Evolutionary conservation across 2,888 invertebrate genomes (phyloP), one percentile per base, ranked within the genome.

Genomic region (Rhabditoides inermis): DNA sequence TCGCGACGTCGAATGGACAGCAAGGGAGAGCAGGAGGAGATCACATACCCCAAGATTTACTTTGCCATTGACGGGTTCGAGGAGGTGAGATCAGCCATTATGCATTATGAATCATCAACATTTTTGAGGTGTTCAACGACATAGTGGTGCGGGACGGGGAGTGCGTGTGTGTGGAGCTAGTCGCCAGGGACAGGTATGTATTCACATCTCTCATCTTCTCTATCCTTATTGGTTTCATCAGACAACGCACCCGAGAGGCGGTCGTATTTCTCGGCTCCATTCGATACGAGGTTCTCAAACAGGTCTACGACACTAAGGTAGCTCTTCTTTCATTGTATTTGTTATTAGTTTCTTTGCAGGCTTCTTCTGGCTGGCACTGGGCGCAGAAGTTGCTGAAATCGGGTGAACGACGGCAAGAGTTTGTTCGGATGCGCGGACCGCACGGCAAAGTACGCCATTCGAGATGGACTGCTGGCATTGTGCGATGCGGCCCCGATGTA

Each of bases 11-110:
- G 95, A 75, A 85, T 90, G 79, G 95, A 98, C 91, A 88, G 88
- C 12, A 98, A 98, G 80, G 95, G 95, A 39, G 94, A 94, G 75
- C 85, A 88, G 50, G 98, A 98, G 79, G 92, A 94, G 81, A 94
- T 98, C 79, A 91, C 94, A 39, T 98, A 94, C 81, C 98, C 98
- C 2, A 90, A 92, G 81, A 90, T 98, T 73, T 98, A 92, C 81
- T 98, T 98, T 81, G 91, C 91, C 85, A 91, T 95, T 56, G 95
- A 98, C 81, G 92, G 94, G 81, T 95, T 94, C 79, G 94, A 95
- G 79, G 92, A 94, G 84, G 92, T 87, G 6, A 49, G 15, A 7
- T 5, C 27, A 10, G 30, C 35, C 18, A 25, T 18, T 45, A n/a
- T 45, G 7, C 18, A 40, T 40, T 45, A 23, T n/a, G 5, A 45